Evolutionary conservation across 1,140 invertebrate genomes (phyloP).

Genomic region (Bombus waltoni): DNA sequence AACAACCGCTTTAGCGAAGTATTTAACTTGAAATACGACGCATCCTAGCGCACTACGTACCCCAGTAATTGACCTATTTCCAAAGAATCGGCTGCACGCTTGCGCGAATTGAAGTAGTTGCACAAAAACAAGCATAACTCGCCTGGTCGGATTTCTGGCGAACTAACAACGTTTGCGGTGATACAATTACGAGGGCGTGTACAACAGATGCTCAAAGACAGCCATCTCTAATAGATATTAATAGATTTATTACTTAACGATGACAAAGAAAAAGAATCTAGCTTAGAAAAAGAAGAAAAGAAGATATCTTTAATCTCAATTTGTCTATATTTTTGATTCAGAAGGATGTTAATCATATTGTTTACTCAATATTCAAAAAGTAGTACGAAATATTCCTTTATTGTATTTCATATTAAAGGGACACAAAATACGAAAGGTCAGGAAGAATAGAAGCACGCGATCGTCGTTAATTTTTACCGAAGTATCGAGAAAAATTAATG

Average conservation of each 20-base stretch:
- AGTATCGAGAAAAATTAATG: constrained; percentile 16
- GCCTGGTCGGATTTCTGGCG: not conserved
- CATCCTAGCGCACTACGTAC: constrained; percentile 12
- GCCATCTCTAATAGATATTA: not conserved
- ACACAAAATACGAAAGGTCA: constrained; percentile 2
- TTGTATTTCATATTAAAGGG: not conserved
- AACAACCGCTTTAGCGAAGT: not conserved
- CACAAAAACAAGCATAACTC: constrained; percentile 5
- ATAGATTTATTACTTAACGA: not conserved
- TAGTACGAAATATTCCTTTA: not conserved
- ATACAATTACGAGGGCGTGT: not conserved
- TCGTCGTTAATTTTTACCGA: not conserved
- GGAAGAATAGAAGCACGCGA: constrained; percentile 6
- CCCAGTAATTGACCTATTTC: constrained; percentile 65
- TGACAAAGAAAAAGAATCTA: too few species aligned
- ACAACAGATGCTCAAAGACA: not conserved
- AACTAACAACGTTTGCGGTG: not conserved
- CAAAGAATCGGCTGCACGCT: constrained; percentile 47
- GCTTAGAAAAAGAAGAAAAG: too few species aligned
- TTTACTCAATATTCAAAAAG: not conserved
- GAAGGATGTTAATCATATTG: not conserved
- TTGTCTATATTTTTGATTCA: not conserved
- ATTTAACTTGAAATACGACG: constrained; percentile 10
- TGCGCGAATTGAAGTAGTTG: constrained; percentile 51
- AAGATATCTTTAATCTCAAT: not conserved